These are phyloP conservation scores for Platyura marginata DNA, from an alignment of 1,140 invertebrate genomes.

Conservation along the genomic window DNA sequence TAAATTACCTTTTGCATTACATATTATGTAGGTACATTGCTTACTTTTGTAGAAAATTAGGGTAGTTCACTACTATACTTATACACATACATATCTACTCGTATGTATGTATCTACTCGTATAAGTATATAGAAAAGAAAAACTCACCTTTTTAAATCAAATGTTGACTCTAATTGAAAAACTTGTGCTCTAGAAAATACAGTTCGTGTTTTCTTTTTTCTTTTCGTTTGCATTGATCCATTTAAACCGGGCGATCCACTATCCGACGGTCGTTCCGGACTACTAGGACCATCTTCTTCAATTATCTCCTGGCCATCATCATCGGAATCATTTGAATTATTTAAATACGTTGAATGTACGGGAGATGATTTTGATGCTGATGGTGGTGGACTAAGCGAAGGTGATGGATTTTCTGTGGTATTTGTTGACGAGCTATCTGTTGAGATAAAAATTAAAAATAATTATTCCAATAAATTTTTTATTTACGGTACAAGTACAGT, in stretches of 20 bases:
- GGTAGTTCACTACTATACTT: too few species aligned
- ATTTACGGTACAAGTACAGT: too few species aligned
- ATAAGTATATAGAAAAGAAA: background rate
- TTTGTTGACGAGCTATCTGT: constrained; percentile 44
- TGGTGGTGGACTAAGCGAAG: constrained; percentile 10
- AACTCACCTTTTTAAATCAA: constrained; percentile 74
- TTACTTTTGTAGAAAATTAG: too few species aligned
- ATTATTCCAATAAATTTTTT: too few species aligned
- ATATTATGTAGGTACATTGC: too few species aligned
- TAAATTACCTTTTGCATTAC: too few species aligned
- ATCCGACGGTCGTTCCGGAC: constrained; percentile 30
- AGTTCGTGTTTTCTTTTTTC: constrained; percentile 97
- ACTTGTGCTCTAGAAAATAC: constrained; percentile 92
- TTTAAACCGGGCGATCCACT: constrained; percentile 28
- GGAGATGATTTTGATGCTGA: constrained; percentile 15
- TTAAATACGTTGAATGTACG: constrained; percentile 24
- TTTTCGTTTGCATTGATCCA: constrained; percentile 30
- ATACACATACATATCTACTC: too few species aligned
- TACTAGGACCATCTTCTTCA: constrained; percentile 35
- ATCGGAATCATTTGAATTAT: constrained; percentile 41
- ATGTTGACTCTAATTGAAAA: constrained; percentile 93
- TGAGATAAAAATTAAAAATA: constrained; percentile 25
- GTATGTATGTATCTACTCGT: too few species aligned
- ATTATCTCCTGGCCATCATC: constrained; percentile 35
- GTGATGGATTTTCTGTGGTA: constrained; percentile 23